Base-by-base conservation (phyloP, 2,113 vertebrate genomes). In the Ptychochromis oligacanthus region DNA sequence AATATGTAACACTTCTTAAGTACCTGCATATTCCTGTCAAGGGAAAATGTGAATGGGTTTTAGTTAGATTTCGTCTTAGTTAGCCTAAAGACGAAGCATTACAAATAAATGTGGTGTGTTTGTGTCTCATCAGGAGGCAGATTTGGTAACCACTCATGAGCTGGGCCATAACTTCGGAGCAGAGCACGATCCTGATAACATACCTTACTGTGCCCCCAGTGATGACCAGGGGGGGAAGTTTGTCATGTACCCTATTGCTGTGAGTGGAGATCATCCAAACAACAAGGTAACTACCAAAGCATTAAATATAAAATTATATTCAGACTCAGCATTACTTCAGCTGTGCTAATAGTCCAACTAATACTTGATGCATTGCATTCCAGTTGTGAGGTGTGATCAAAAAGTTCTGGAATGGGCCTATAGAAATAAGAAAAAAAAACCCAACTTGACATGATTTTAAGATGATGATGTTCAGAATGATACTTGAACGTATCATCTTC, bases 101-200 rank as follows among this genome's bases (percentile, higher is more conserved):
- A 5, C 58, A 8, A 28, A 56, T 75, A 3, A 22, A 49, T 40
- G 38, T 61, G 24, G 17, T 26, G 15, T 79, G n/a, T 36, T 43
- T 80, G 5, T 76, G 18, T 85, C 54, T 12, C 17, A 52, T 62
- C 88, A 99, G 98, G 98, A 99, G 93, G 98, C 98, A 1, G 98
- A 99, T 90, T 92, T 99, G 85, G 98, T 99, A 75, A 99, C 98
- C 1, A 99, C 98, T 17, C 98, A 99, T 75, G 98, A 99, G 78
- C 92, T 99, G 2, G 98, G 98, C 24, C 98, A 99, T 88, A 99
- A 99, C 92, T 99, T 99, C 55, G 98, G 98, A 86, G 98, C 98
- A 14, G 98, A 99, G 87, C 98, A 99, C 0, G 98, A 99, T 89
- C 98, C 98, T 0, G 98, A 99, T 86, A 97, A 97, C 75, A 92